Conservation (phyloP, 2,113 vertebrate genomes). For the Tautogolabrus adspersus region DNA sequence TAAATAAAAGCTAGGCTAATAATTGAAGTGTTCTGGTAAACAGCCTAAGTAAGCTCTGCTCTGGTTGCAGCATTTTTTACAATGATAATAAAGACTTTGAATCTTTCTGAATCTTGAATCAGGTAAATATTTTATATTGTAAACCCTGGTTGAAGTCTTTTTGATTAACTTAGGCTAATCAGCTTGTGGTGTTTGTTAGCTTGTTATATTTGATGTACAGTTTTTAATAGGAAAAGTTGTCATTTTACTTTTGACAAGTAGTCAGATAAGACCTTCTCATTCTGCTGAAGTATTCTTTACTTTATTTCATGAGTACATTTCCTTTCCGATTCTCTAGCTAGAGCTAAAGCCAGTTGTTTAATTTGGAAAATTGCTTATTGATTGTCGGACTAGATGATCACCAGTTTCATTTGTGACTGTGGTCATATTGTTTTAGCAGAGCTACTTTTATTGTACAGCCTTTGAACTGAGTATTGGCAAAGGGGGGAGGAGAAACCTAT, state of each 20-base stretch:
- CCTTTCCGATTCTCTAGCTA: slow-evolving; percentile 21
- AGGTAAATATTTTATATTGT: no score
- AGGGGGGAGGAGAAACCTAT: slow-evolving; percentile 16
- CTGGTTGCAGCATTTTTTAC: no score
- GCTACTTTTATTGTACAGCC: slow-evolving; percentile 35
- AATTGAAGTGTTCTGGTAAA: no score
- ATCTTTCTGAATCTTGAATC: no score
- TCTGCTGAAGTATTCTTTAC: background rate
- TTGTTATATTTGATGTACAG: background rate
- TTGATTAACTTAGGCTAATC: no score
- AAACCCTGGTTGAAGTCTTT: no score
- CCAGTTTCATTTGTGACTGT: slow-evolving; percentile 30
- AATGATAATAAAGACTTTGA: no score
- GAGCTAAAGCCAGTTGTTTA: slow-evolving; percentile 24
- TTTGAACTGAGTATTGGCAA: slow-evolving; percentile 26
- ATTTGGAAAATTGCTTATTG: slow-evolving; percentile 68
- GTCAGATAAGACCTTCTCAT: background rate
- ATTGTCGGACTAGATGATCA: slow-evolving; percentile 44
- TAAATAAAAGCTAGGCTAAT: no score
- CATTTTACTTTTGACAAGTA: background rate
- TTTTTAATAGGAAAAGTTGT: background rate
- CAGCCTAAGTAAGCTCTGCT: no score
- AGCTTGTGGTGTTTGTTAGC: background rate
- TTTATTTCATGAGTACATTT: slow-evolving; percentile 2
- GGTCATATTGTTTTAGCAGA: slow-evolving; percentile 28